Conservation (phyloP, 2,888 invertebrate species). For the Papilio elwesi region DNA sequence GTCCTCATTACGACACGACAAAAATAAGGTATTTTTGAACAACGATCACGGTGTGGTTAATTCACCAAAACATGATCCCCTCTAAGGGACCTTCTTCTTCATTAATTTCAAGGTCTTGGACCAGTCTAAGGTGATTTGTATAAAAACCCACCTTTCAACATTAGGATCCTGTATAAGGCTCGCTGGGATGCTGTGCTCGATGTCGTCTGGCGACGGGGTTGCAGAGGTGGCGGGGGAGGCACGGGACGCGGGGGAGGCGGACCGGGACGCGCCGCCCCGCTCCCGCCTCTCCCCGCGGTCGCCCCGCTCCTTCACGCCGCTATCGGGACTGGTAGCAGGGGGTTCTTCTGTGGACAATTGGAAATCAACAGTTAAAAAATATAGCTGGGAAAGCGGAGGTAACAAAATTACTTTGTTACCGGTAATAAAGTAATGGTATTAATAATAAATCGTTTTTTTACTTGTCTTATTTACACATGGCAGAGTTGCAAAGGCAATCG, state of each 20-base stretch:
- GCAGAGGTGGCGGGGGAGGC: constrained; percentile 54
- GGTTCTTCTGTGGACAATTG: constrained; percentile 79
- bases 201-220: constrained; percentile 66
- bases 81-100: too few species aligned
- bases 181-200: constrained; percentile 83
- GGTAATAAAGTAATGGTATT: background rate
- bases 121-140: too few species aligned
- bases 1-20: too few species aligned
- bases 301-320: constrained; percentile 83
- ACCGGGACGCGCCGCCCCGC: constrained; percentile 74
- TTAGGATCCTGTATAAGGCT: constrained; percentile 82
- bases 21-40: too few species aligned
- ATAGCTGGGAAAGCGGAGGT: background rate
- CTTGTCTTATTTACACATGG: too few species aligned
- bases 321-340: constrained; percentile 81
- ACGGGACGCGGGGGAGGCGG: constrained; percentile 64
- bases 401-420: background rate
- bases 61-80: too few species aligned
- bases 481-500: too few species aligned
- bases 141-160: constrained; percentile 69
- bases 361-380: constrained; percentile 36
- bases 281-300: constrained; percentile 78
- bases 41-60: too few species aligned
- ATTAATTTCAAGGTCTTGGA: too few species aligned
- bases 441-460: too few species aligned